Evolutionary conservation across 2,113 vertebrate genomes (phyloP).

Genomic region (Athene cunicularia): DNA sequence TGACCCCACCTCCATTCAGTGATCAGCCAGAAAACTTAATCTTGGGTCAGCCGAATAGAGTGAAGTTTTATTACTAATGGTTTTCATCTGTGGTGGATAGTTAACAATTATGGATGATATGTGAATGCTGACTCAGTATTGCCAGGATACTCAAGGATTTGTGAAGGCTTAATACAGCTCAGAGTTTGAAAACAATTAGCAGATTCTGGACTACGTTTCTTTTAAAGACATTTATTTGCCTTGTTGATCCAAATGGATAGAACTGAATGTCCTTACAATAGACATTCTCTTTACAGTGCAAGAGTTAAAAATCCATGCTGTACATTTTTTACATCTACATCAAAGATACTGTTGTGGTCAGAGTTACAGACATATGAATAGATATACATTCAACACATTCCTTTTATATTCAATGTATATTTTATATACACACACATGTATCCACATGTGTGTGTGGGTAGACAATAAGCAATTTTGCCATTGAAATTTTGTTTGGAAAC

Average conservation of each 20-base stretch:
- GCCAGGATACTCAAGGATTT: not conserved
- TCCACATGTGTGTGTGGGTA: not conserved
- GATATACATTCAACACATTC: not conserved
- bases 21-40: slow-evolving; percentile 26
- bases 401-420: not conserved
- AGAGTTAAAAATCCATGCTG: not conserved
- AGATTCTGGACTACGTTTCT: not conserved
- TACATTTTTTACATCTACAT: not conserved
- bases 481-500: not conserved
- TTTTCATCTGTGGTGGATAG: not conserved
- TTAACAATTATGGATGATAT: not conserved
- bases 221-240: not conserved
- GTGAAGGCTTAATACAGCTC: not conserved
- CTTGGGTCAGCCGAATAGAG: not conserved
- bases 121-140: not conserved
- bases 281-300: not conserved
- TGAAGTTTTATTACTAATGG: not conserved
- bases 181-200: slow-evolving; percentile 6
- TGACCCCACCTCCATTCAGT: not conserved
- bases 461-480: not conserved
- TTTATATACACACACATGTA: not conserved
- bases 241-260: not conserved
- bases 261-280: not conserved
- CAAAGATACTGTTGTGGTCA: not conserved
- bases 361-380: not conserved